Evolutionary conservation across 2,888 invertebrate genomes (phyloP).

Genomic region (Clitarchus hookeri): DNA sequence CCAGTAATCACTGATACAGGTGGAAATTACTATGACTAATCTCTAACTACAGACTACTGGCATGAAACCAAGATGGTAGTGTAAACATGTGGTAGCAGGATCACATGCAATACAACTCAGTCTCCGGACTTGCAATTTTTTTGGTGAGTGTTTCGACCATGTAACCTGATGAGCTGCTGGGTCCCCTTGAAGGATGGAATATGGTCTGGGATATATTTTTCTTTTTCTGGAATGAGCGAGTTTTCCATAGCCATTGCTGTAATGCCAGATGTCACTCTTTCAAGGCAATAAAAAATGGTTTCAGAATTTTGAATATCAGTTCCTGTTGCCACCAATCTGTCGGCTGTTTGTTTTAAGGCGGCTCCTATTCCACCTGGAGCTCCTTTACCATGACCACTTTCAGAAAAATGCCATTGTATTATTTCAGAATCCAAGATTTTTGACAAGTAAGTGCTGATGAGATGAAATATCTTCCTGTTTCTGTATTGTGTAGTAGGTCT

Average conservation of each 20-base stretch:
- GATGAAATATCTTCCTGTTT: too few relatives aligned
- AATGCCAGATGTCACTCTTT: not conserved
- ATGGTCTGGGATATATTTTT: not conserved
- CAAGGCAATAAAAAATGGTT: not conserved
- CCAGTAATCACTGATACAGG: too few relatives aligned
- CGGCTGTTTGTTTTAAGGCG: not conserved
- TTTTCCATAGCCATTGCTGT: not conserved
- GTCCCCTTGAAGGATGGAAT: not conserved
- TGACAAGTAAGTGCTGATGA: too few relatives aligned
- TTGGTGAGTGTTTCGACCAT: not conserved
- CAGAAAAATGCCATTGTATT: conserved; percentile 2
- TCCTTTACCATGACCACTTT: not conserved
- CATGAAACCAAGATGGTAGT: too few relatives aligned
- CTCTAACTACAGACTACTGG: too few relatives aligned
- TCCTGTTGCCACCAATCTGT: not conserved
- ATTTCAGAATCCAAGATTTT: too few relatives aligned
- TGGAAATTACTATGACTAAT: too few relatives aligned
- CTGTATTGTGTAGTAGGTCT: too few relatives aligned
- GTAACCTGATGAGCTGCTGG: not conserved
- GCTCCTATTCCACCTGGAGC: conserved; percentile 3
- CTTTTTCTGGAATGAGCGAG: not conserved
- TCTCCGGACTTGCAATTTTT: not conserved
- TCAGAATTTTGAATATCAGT: not conserved
- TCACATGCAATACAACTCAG: not conserved
- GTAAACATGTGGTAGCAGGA: too few relatives aligned